Conservation (phyloP, 2,113 vertebrate species). For the Ursus arctos region DNA sequence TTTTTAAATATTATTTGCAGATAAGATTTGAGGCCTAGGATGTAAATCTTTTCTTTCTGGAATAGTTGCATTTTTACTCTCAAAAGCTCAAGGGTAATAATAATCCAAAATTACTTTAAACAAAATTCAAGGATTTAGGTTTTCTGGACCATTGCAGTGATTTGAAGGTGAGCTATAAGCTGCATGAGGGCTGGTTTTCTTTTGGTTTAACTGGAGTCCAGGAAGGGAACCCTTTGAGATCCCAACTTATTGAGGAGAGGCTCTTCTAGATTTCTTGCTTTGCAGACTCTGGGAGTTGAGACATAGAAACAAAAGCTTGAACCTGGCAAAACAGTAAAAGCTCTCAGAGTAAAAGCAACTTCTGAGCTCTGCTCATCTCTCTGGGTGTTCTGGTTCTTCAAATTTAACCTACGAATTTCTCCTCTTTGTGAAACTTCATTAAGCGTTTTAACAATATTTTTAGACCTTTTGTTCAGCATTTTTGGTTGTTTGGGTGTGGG, state of each 20-base stretch:
- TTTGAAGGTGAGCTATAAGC: not conserved
- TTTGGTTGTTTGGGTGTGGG: not conserved
- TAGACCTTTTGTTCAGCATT: not conserved
- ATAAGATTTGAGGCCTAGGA: not conserved
- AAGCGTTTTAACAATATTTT: not conserved
- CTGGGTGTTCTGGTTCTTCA: not conserved
- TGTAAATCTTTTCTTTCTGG: not conserved
- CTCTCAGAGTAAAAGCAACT: conserved; percentile 3
- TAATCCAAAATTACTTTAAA: not conserved
- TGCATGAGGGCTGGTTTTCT: not conserved
- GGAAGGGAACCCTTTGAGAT: not conserved
- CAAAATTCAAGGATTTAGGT: not conserved
- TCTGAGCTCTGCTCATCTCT: not conserved
- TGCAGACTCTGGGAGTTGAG: not conserved
- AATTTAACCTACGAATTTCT: not conserved
- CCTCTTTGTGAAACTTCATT: not conserved
- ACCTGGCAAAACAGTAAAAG: not conserved
- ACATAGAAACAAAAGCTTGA: not conserved
- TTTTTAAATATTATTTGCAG: conserved; percentile 1
- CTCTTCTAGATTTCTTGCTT: not conserved
- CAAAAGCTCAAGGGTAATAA: not conserved
- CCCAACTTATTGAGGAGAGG: not conserved
- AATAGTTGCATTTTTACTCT: conserved; percentile 28
- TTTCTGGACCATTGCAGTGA: not conserved
- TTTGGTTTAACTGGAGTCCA: not conserved